Evolutionary conservation across 2,797 vertebrate species (phyloP).

Genomic region (Amazona ochrocephala): DNA sequence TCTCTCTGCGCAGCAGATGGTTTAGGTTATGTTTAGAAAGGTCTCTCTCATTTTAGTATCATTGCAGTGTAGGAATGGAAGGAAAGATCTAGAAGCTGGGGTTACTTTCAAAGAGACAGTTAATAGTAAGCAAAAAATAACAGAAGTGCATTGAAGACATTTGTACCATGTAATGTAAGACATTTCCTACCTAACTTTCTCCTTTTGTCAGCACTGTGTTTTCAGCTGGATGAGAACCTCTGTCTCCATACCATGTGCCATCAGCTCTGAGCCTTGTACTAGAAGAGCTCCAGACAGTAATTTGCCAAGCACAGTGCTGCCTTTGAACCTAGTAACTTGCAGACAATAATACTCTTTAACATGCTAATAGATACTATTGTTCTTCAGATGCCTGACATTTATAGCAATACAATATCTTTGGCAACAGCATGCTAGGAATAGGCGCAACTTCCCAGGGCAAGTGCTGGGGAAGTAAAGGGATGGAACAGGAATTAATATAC

Average conservation of each 20-base stretch:
- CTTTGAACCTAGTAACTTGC: constrained; percentile 28
- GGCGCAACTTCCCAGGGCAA: neutral
- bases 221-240: neutral
- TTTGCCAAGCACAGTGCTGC: constrained; percentile 5
- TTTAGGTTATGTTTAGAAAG: neutral
- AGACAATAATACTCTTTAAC: constrained; percentile 42
- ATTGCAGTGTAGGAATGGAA: neutral
- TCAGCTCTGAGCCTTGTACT: neutral
- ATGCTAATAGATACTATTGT: constrained; percentile 55
- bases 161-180: neutral
- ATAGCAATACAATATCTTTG: constrained; percentile 5
- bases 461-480: neutral
- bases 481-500: constrained; percentile 3
- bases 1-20: neutral
- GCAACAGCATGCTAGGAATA: neutral
- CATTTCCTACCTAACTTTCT: neutral
- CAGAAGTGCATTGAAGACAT: neutral
- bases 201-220: neutral
- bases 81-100: neutral
- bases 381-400: constrained; percentile 56
- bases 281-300: constrained; percentile 15
- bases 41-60: neutral
- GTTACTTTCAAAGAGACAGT: neutral
- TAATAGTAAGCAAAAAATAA: neutral
- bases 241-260: neutral